A percentile compares a stretch with the other conserved stretches of the same genome.
Conservation (phyloP, 2,888 invertebrate species). For the Conistra vaccinii region DNA sequence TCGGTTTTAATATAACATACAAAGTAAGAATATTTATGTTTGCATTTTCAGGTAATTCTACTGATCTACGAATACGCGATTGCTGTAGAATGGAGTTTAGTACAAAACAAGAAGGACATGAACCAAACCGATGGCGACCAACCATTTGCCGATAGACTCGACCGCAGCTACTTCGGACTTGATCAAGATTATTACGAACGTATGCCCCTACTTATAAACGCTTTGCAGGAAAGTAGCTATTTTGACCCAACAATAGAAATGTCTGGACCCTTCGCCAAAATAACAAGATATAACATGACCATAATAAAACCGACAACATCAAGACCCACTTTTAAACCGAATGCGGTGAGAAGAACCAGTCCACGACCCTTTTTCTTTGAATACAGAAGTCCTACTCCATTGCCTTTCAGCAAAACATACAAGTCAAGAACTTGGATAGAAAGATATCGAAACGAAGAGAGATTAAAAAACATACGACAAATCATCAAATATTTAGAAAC, state of each 20-base stretch:
- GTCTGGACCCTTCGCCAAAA: constrained; percentile 64
- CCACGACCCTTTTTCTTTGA: constrained; percentile 89
- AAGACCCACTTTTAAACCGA: constrained; percentile 67
- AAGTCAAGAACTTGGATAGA: constrained; percentile 85
- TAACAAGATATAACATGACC: constrained; percentile 62
- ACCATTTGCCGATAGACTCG: constrained; percentile 85
- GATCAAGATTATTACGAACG: constrained; percentile 88
- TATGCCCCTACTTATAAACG: constrained; percentile 88
- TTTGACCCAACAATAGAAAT: constrained; percentile 78
- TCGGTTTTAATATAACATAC: neutral
- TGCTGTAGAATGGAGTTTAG: constrained; percentile 86
- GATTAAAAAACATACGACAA: constrained; percentile 85
- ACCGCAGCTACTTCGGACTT: constrained; percentile 84
- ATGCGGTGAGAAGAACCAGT: constrained; percentile 81
- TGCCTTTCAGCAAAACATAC: constrained; percentile 83
- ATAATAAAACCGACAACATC: constrained; percentile 62
- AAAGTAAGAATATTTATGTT: constrained; percentile 12
- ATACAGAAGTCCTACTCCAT: constrained; percentile 82
- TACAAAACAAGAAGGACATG: constrained; percentile 78
- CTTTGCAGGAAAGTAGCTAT: constrained; percentile 84
- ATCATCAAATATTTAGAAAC: constrained; percentile 86
- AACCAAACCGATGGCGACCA: constrained; percentile 71
- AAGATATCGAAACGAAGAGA: constrained; percentile 85
- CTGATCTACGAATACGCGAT: constrained; percentile 89
- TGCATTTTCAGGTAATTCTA: constrained; percentile 86